Evolutionary conservation across 2,797 vertebrate genomes (phyloP).

Genomic region (Numenius phaeopus): DNA sequence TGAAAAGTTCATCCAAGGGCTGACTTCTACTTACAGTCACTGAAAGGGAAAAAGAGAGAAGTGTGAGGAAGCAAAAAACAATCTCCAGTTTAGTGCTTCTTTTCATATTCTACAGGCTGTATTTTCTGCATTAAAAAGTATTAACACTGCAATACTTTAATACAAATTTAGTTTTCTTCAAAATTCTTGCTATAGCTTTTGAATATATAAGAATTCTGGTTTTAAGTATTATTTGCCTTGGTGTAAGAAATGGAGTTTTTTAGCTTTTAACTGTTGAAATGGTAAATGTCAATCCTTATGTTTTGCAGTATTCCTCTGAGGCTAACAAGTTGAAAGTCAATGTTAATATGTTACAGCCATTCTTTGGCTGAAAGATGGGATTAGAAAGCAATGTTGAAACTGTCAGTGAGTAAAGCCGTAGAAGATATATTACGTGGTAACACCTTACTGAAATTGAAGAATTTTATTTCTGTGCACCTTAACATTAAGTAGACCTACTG

Average conservation of each 20-base stretch:
- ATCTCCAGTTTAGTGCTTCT: not conserved
- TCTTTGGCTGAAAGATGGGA: slow-evolving; percentile 38
- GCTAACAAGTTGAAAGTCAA: slow-evolving; percentile 29
- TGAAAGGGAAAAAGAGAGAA: not conserved
- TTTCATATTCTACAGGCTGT: not conserved
- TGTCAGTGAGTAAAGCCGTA: slow-evolving; percentile 1
- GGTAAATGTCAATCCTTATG: not conserved
- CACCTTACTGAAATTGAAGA: not conserved
- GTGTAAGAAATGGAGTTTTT: slow-evolving; percentile 9
- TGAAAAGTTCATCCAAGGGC: not conserved
- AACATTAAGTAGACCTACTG: not conserved
- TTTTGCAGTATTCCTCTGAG: slow-evolving; percentile 9
- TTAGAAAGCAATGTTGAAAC: slow-evolving; percentile 46
- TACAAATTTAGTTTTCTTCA: not conserved
- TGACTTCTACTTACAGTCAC: not conserved
- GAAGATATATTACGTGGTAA: not conserved
- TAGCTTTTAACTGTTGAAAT: not conserved
- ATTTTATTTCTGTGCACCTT: not conserved
- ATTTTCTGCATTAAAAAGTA: not conserved
- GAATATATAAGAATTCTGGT: not conserved
- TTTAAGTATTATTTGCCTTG: slow-evolving; percentile 16
- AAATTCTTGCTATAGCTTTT: not conserved
- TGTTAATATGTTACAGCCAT: slow-evolving; percentile 1
- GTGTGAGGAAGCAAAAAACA: not conserved
- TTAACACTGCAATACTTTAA: not conserved